Conservation (phyloP, 2,113 vertebrate genomes). For the Zapornia atra region DNA sequence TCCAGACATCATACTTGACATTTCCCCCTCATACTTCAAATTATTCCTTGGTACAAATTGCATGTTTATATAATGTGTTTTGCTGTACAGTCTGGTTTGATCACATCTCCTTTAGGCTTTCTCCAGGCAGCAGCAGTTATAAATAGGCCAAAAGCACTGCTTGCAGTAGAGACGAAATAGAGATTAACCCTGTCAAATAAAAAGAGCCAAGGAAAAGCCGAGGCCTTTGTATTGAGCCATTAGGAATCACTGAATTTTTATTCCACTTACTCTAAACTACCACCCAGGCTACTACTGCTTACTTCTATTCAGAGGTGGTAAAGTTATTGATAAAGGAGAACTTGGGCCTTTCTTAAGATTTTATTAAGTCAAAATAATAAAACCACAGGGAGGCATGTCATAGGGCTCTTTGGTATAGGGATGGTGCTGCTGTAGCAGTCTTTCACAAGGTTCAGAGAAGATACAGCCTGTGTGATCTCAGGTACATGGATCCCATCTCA, state of each 20-base stretch:
- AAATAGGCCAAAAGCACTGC: constrained; percentile 37
- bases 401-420: neutral
- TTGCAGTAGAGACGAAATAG: constrained; percentile 23
- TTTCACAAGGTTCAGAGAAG: neutral
- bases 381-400: neutral
- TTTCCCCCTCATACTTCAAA: constrained; percentile 44
- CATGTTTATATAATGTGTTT: constrained; percentile 29
- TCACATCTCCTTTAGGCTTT: constrained; percentile 47
- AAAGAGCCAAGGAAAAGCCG: neutral
- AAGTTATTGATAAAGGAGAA: neutral
- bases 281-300: neutral
- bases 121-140: constrained; percentile 38
- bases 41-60: constrained; percentile 14
- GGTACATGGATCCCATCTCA: neutral
- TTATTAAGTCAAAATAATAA: neutral
- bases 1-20: constrained; percentile 27
- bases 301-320: neutral
- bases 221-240: neutral
- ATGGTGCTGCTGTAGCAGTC: neutral
- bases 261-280: neutral
- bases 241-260: neutral
- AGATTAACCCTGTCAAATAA: neutral
- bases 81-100: constrained; percentile 44
- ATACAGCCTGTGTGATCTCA: neutral
- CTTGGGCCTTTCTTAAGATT: neutral